These are phyloP conservation scores for Sebastolobus altivelis DNA, from an alignment of 2,797 vertebrate genomes.

Conservation along the genomic window DNA sequence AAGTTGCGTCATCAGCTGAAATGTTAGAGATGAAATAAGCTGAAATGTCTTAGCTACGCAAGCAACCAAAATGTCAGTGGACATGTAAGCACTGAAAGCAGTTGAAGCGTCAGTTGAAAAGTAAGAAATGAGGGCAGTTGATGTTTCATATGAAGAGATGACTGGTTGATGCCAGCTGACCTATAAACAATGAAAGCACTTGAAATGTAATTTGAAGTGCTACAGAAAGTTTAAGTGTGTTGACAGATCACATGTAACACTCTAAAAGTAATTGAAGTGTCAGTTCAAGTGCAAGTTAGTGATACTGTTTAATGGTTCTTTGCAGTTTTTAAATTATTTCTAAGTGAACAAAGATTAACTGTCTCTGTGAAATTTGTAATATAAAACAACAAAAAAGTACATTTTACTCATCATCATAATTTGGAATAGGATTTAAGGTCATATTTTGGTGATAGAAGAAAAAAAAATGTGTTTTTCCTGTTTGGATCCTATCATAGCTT, in stretches of 20 bases:
- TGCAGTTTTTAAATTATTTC: not conserved
- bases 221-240: not conserved
- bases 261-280: not conserved
- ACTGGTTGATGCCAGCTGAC: not conserved
- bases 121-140: not conserved
- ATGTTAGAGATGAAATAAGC: not conserved
- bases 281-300: not conserved
- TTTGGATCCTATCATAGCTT: slow-evolving; percentile 30
- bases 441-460: slow-evolving; percentile 17
- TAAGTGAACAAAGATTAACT: not conserved
- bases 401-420: not conserved
- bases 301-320: not conserved
- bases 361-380: not conserved
- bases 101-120: not conserved
- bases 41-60: not conserved
- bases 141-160: not conserved
- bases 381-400: not conserved
- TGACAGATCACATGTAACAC: not conserved
- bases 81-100: not conserved
- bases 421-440: slow-evolving; percentile 9
- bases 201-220: not conserved
- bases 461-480: slow-evolving; percentile 49
- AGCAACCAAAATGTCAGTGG: not conserved
- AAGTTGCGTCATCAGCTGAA: not conserved
- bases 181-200: not conserved